Percentiles rank a stretch among this genome's conserved stretches.
These are phyloP conservation scores for Anoplolepis gracilipes DNA, from an alignment of 1,140 invertebrate species.

Conservation along the genomic window DNA sequence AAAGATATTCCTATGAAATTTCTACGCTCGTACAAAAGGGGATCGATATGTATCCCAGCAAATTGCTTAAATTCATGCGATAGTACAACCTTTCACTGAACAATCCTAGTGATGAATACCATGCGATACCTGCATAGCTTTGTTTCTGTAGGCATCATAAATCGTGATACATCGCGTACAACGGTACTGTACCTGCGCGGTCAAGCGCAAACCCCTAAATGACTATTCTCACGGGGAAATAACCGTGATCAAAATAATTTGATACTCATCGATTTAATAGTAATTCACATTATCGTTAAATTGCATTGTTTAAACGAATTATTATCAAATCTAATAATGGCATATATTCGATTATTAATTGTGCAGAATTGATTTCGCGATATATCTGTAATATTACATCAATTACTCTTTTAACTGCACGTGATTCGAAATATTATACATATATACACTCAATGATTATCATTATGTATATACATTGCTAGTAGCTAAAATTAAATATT, in stretches of 20 bases:
- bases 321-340: slow-evolving; percentile 42
- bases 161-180: slow-evolving; percentile 48
- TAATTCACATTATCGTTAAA: neutral
- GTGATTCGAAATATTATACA: neutral
- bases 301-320: slow-evolving; percentile 43
- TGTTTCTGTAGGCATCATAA: slow-evolving; percentile 62
- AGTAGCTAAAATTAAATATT: too few species aligned
- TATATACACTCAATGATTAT: neutral
- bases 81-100: slow-evolving; percentile 60
- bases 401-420: slow-evolving; percentile 15
- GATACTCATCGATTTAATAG: slow-evolving; percentile 39
- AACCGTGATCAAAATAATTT: slow-evolving; percentile 65
- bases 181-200: neutral
- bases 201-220: slow-evolving; percentile 36
- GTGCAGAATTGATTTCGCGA: slow-evolving; percentile 16
- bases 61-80: slow-evolving; percentile 67
- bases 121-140: slow-evolving; percentile 52
- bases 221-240: slow-evolving; percentile 58
- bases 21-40: slow-evolving; percentile 15
- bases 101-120: slow-evolving; percentile 61
- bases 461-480: neutral
- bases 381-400: neutral
- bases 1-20: slow-evolving; percentile 57
- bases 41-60: slow-evolving; percentile 43
- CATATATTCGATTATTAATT: neutral